Conservation (phyloP, 64 coral and sea anemone species). For the Stichodactyla helianthus region DNA sequence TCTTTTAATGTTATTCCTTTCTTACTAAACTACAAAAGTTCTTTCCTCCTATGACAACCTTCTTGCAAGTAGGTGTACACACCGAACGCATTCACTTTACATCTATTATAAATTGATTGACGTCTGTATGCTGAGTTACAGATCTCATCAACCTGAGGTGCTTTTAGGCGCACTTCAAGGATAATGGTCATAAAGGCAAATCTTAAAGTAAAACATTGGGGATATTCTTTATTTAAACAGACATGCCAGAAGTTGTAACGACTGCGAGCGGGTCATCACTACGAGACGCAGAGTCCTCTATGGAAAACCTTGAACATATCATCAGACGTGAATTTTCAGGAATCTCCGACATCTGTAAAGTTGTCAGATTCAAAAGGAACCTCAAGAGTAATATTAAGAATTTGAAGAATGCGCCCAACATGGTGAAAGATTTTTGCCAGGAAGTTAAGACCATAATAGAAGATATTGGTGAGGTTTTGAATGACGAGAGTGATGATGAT, state of each 20-base stretch:
- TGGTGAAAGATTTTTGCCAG: slow-evolving; percentile 67
- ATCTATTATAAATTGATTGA: too few relatives aligned
- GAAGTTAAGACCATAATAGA: slow-evolving; percentile 44
- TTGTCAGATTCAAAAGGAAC: slow-evolving; percentile 44
- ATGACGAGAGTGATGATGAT: neutral
- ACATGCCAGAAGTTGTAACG: slow-evolving; percentile 53
- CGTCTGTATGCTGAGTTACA: too few relatives aligned
- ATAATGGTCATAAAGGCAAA: too few relatives aligned
- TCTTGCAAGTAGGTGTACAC: too few relatives aligned
- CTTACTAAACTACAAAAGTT: too few relatives aligned
- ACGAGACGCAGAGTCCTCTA: slow-evolving; percentile 16
- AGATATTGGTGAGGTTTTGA: slow-evolving; percentile 67
- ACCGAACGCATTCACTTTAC: too few relatives aligned
- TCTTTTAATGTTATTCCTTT: too few relatives aligned
- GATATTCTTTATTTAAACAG: neutral
- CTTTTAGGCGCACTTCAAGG: too few relatives aligned
- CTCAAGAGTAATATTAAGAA: slow-evolving; percentile 64
- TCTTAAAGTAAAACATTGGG: neutral
- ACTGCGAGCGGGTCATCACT: slow-evolving; percentile 43
- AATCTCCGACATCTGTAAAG: slow-evolving; percentile 53
- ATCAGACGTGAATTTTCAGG: slow-evolving; percentile 47
- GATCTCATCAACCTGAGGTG: too few relatives aligned
- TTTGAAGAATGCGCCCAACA: slow-evolving; percentile 52
- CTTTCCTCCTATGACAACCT: too few relatives aligned
- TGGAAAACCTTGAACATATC: slow-evolving; percentile 32